Evolutionary conservation across 1,140 invertebrate species (phyloP), one percentile per base, ranked within the genome.

Genomic region (Zaprionus inermis): DNA sequence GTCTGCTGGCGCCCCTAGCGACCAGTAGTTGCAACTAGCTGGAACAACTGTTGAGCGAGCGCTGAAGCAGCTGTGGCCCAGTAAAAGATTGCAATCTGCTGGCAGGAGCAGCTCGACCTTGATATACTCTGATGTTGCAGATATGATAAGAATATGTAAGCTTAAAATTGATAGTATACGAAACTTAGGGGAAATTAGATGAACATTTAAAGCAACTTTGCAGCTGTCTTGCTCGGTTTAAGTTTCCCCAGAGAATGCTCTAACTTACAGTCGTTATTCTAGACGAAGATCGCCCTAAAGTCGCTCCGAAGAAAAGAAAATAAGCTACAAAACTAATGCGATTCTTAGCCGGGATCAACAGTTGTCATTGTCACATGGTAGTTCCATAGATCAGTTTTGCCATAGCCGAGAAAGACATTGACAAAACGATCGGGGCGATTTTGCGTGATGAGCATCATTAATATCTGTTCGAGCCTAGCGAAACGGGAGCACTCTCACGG

Each of bases 391-490:
- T 9, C 38, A 10, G 38, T 54, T 54, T 65, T 51, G 12, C 24
- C 38, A 16, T 41, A 46, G 22, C 30, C 30, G 36, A 14, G 14
- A 28, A 46, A 57, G 64, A 67, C 64, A 67, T 22, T 67, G 64
- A 67, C 54, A 67, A 58, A 58, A 30, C 55, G 63, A 66, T 66
- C 56, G n/a, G n/a, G n/a, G 70, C 44, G 57, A 41, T 44, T 32
- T 32, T 16, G 32, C 49, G 44, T 44, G 46, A 38, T 57, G 64
- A 55, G 38, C 14, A 24, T 49, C 14, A 68, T 59, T 36, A 5
- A 30, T 59, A 59, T 58, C 38, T 67, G 14, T 49, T 57, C 54
- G 18, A 28, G n/a, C n/a, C 28, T 32, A 6, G 18, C 44, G 44
- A 22, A 49, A 49, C 41, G 41, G 18, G 41, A 46, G 16, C 41